Conservation (phyloP, 2,797 vertebrate genomes). For the Lateolabrax maculatus region DNA sequence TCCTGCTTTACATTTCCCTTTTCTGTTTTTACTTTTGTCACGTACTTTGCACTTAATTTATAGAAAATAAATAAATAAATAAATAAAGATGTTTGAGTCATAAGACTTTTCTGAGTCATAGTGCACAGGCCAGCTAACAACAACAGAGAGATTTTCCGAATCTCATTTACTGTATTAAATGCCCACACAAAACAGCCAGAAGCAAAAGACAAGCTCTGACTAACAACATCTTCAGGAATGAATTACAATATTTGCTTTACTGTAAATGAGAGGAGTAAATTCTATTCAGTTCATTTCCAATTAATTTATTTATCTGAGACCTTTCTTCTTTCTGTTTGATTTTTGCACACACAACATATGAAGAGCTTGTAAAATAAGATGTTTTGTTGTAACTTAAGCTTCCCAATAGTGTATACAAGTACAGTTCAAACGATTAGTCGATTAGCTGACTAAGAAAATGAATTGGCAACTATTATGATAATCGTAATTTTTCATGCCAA, state of each 20-base stretch:
- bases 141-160: constrained; percentile 32
- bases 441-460: too few species aligned
- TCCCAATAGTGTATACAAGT: too few species aligned
- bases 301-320: too few species aligned
- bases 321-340: too few species aligned
- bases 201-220: constrained; percentile 33
- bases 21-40: not conserved
- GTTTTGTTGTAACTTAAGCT: too few species aligned
- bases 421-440: too few species aligned
- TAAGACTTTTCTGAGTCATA: constrained; percentile 45
- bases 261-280: not conserved
- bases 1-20: not conserved
- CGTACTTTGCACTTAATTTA: not conserved
- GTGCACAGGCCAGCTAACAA: constrained; percentile 15
- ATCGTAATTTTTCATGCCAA: too few species aligned
- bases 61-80: not conserved
- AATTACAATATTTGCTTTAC: constrained; percentile 20
- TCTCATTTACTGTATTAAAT: constrained; percentile 21
- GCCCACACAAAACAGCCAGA: constrained; percentile 28
- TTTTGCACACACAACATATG: too few species aligned
- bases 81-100: not conserved
- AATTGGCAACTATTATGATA: too few species aligned
- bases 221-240: constrained; percentile 19
- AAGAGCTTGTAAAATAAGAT: too few species aligned
- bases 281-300: too few species aligned